Conservation (phyloP, 2,888 invertebrate species). For the Vesta saturnalis region DNA sequence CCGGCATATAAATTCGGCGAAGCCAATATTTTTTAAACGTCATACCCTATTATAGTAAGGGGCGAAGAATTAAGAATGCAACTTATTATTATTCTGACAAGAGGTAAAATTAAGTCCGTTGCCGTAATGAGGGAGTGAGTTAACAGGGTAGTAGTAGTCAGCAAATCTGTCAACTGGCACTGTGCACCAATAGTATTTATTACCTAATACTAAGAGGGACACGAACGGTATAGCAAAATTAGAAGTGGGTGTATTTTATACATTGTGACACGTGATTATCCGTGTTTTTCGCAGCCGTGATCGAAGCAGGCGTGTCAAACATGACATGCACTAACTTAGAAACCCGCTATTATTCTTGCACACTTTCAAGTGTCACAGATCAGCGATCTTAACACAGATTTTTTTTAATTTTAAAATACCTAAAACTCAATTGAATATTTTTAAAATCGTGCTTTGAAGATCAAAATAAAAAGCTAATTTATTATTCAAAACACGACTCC, state of each 20-base stretch:
- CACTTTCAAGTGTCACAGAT: constrained; percentile 22
- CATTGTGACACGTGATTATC: constrained; percentile 58
- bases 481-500: constrained; percentile 50
- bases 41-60: neutral
- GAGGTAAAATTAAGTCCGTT: constrained; percentile 31
- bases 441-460: constrained; percentile 24
- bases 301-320: constrained; percentile 52
- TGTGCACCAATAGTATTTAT: constrained; percentile 35
- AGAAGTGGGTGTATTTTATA: constrained; percentile 38
- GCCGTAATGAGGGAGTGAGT: constrained; percentile 43
- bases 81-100: constrained; percentile 27
- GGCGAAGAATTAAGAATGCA: constrained; percentile 8
- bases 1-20: no score
- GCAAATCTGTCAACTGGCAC: constrained; percentile 36
- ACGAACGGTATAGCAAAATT: constrained; percentile 42
- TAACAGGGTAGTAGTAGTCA: constrained; percentile 43
- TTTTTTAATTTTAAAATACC: neutral
- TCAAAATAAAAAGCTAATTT: constrained; percentile 40
- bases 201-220: constrained; percentile 41
- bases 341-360: constrained; percentile 25
- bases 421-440: constrained; percentile 32
- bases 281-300: constrained; percentile 52
- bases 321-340: constrained; percentile 42
- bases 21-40: no score
- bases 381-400: neutral